These are phyloP conservation scores for Hafferia zeledoni DNA, from an alignment of 2,797 vertebrate species.

Conservation along the genomic window DNA sequence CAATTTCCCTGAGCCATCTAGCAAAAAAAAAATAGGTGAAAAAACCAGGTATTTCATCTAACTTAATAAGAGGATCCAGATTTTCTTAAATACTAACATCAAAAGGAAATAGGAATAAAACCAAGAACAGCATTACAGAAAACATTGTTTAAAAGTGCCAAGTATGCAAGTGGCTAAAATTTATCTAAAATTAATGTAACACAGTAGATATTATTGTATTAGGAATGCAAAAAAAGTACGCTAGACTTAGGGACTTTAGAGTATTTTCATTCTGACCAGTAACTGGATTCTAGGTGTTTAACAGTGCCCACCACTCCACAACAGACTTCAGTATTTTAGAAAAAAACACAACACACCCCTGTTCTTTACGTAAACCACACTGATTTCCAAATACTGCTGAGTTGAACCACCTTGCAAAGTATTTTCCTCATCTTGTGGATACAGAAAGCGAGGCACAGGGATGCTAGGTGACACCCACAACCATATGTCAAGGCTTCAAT, in stretches of 20 bases:
- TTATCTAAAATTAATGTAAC: background rate
- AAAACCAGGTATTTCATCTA: background rate
- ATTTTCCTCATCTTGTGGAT: background rate
- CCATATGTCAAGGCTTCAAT: background rate
- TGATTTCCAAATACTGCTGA: background rate
- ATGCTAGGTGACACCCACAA: conserved; percentile 22
- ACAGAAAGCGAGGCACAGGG: background rate
- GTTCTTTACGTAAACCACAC: background rate
- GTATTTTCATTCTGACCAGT: background rate
- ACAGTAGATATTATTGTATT: background rate
- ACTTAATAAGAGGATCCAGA: background rate
- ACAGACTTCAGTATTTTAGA: background rate
- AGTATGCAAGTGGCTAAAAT: background rate
- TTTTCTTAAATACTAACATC: conserved; percentile 13
- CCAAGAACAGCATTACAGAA: background rate
- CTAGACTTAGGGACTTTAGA: background rate
- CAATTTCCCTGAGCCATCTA: background rate
- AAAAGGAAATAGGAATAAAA: background rate
- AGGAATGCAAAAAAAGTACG: background rate
- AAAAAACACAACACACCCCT: background rate
- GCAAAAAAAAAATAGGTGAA: background rate
- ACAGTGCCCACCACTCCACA: background rate
- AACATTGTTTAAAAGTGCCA: background rate
- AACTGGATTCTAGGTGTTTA: background rate
- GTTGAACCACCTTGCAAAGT: background rate